Percentiles rank a stretch among this genome's conserved stretches.
phyloP scores from a whole-genome alignment of 2,797 vertebrate genomes.

The Oreochromis mossambicus region DNA sequence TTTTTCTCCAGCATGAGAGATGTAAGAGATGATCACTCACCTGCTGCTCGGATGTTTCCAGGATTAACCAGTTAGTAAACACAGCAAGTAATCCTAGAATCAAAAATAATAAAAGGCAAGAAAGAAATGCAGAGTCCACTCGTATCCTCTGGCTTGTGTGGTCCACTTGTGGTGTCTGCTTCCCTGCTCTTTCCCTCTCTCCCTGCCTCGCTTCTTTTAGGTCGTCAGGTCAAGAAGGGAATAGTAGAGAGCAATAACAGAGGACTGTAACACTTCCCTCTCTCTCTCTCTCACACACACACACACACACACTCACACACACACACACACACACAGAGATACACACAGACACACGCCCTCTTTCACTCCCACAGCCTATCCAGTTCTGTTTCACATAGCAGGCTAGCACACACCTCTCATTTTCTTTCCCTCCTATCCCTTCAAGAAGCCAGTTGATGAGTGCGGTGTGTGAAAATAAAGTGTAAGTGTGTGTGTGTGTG shows the following conservation, averaged over 20 bases:
- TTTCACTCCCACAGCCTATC: slow-evolving; percentile 56
- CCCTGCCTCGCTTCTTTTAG: slow-evolving; percentile 44
- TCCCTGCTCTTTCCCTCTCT: slow-evolving; percentile 20
- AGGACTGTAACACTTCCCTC: slow-evolving; percentile 49
- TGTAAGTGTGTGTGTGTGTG: neutral
- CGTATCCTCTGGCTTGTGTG: slow-evolving; percentile 39
- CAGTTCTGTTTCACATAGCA: slow-evolving; percentile 30
- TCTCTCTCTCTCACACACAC: slow-evolving; percentile 8
- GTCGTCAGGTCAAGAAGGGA: slow-evolving; percentile 79
- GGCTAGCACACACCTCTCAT: slow-evolving; percentile 55
- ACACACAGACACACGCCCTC: slow-evolving; percentile 16
- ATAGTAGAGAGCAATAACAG: slow-evolving; percentile 62
- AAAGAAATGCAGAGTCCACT: slow-evolving; percentile 31
- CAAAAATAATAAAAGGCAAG: neutral
- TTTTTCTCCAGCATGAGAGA: neutral
- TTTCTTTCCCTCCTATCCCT: slow-evolving; percentile 38
- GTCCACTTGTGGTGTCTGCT: slow-evolving; percentile 48
- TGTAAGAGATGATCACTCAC: slow-evolving; percentile 28
- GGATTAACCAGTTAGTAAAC: slow-evolving; percentile 13
- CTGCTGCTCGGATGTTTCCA: slow-evolving; percentile 42
- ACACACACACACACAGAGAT: neutral
- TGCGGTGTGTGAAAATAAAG: neutral
- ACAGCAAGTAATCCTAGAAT: slow-evolving; percentile 46
- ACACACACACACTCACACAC: neutral
- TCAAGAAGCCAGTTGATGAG: slow-evolving; percentile 42